Evolutionary conservation across 2,797 vertebrate genomes (phyloP).

Genomic region (Menidia menidia): DNA sequence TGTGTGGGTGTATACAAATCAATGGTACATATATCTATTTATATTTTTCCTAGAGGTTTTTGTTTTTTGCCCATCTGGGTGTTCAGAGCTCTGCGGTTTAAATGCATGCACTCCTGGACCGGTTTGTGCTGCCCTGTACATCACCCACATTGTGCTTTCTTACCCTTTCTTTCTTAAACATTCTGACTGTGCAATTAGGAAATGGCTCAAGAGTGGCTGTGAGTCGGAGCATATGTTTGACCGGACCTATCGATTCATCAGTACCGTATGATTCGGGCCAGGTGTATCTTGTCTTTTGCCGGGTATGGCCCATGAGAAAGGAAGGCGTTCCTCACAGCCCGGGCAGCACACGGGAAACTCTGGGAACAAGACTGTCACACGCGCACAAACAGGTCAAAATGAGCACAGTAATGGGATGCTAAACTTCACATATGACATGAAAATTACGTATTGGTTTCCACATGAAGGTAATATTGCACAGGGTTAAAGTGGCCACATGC

Average conservation of each 20-base stretch:
- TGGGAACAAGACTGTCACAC: constrained; percentile 91
- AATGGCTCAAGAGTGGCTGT: constrained; percentile 19
- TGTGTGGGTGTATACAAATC: constrained; percentile 4
- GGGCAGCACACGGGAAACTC: constrained; percentile 93
- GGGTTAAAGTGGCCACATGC: constrained; percentile 24
- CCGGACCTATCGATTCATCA: constrained; percentile 47
- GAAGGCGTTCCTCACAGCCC: constrained; percentile 92
- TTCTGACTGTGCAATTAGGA: constrained; percentile 39
- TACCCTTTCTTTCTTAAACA: constrained; percentile 33
- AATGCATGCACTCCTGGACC: constrained; percentile 23
- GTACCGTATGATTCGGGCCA: constrained; percentile 90
- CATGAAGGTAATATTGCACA: constrained; percentile 5
- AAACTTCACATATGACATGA: neutral
- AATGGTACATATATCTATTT: constrained; percentile 14
- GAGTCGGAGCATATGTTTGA: constrained; percentile 45
- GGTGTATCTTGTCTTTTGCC: constrained; percentile 95
- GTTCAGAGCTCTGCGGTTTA: constrained; percentile 8
- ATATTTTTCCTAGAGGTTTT: constrained; percentile 28
- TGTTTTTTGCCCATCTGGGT: constrained; percentile 27
- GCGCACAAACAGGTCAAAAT: constrained; percentile 38
- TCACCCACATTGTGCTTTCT: constrained; percentile 23
- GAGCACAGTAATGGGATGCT: neutral
- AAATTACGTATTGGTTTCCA: neutral
- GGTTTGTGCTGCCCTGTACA: constrained; percentile 6
- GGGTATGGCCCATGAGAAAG: constrained; percentile 92